Evolutionary conservation across 2,797 vertebrate genomes (phyloP), one percentile per base, ranked within the genome.

Genomic region (Adelosebastes latens): DNA sequence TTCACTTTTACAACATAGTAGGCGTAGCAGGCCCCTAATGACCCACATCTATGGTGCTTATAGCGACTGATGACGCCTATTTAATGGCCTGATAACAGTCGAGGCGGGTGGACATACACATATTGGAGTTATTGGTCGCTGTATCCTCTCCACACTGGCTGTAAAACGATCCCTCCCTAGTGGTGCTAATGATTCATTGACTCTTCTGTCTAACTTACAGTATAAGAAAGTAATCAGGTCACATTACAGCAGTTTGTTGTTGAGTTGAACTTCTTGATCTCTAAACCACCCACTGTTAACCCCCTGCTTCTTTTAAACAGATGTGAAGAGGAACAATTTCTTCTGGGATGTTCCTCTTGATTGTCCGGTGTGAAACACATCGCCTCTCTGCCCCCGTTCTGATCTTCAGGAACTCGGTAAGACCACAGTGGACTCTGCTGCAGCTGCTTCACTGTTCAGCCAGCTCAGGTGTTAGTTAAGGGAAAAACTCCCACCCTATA

Each of bases 391-490:
- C 22, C n/a, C 59, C 49, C 6, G 12, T 58, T 63, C 72, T 4
- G 58, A 69, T 80, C 80, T 81, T 69, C 77, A 59, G 69, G 83
- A 76, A 60, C 62, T 56, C 1, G 89, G 92, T 93, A 89, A 89
- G 88, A 63, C 8, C 20, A 14, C 64, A 61, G 25, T 0, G 32
- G 60, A 73, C n/a, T 70, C 32, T 22, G 39, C 81, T 78, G 78
- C 89, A 90, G 85, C 89, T 90, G 90, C 68, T 84, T 58, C 34
- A 9, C 74, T 39, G 31, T 73, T 91, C 66, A 77, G 32, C 71
- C 80, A 72, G 75, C 83, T 91, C 77, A 87, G 78, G 75, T 83
- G 86, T 86, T 91, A 31, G 69, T 56, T 71, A 86, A 89, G 52
- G 71, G 58, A 83, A 82, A 25, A 16, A 8, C 24, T 13, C 82